Base-by-base conservation (phyloP, 2,113 vertebrate genomes). In the Hippopotamus amphibius region DNA sequence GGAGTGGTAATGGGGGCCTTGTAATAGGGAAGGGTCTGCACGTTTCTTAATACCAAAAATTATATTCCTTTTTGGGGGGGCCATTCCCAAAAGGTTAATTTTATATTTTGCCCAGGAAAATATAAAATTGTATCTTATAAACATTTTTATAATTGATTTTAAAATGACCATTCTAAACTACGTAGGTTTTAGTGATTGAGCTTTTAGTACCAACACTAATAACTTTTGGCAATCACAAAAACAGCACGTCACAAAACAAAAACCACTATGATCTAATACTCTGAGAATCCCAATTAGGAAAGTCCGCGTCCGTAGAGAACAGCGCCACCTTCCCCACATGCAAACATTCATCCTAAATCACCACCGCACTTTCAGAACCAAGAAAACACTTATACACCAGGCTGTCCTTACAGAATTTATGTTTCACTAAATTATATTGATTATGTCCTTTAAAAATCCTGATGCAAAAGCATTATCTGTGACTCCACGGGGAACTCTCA, bases 141-240 rank as follows among this genome's bases (percentile, higher is more conserved):
- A 30, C 48, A n/a, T 63, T 48, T 94, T 94, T 53, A 96, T 79
- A 63, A 93, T 14, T 28, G 33, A 69, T 69, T 69, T 90, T 69
- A 55, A 43, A 96, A 90, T 53, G 81, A 88, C 66, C 61, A 26
- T n/a, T 90, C 59, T 71, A 84, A 96, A 93, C 81, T 96, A 93
- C 59, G 74, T 61, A 88, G 55, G 14, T 74, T 96, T 89, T 71
- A 76, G 71, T 53, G 33, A 90, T 90, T 88, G 83, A 90, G 53
- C 59, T 50, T 72, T 83, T 30, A 72, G 13, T 65, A 63, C 59
- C 33, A 84, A 83, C 16, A 65, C 26, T 80, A n/a, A 61, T 86
- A 53, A 77, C 53, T 87, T 65, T 16, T 48, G 24, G 84, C 80
- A 86, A 53, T 57, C 22, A 43, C 63, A 65, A 82, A 82, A 65